Evolutionary conservation across 2,797 vertebrate genomes (phyloP).

Genomic region (Chelon labrosus): DNA sequence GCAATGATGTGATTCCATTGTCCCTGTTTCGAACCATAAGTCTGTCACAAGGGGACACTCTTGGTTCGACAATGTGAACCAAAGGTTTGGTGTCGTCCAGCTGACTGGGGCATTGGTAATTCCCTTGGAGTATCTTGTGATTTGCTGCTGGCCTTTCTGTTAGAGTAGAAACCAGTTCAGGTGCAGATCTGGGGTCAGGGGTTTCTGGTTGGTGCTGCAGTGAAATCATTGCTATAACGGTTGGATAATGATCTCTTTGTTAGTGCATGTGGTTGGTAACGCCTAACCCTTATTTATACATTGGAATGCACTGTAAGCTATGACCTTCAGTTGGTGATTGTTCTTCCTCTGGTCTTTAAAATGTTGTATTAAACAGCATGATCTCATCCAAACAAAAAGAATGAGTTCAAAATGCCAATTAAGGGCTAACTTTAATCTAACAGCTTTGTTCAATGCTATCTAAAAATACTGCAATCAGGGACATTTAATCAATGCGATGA

Average conservation of each 20-base stretch:
- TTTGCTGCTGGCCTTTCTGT: not conserved
- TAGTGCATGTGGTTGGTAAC: no score
- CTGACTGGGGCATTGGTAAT: not conserved
- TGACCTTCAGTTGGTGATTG: no score
- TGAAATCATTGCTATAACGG: not conserved
- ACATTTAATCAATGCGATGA: conserved; percentile 10
- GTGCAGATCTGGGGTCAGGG: conserved; percentile 4
- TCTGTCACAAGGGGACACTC: not conserved
- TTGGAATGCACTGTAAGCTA: not conserved
- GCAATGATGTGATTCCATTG: not conserved
- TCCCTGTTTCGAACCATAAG: conserved; percentile 7
- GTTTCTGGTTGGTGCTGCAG: not conserved
- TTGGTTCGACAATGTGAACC: not conserved
- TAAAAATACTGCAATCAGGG: conserved; percentile 12
- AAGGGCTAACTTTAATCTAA: not conserved
- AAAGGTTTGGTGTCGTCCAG: not conserved
- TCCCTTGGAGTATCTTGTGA: not conserved
- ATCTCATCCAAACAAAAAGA: not conserved
- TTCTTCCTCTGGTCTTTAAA: not conserved
- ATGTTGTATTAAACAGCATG: not conserved
- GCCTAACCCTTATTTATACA: not conserved
- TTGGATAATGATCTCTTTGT: no score
- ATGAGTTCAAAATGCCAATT: not conserved
- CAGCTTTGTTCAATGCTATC: conserved; percentile 1
- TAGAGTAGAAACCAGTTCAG: not conserved